Base-by-base conservation (phyloP, 2,113 vertebrate species). In the Synodontis membranacea region DNA sequence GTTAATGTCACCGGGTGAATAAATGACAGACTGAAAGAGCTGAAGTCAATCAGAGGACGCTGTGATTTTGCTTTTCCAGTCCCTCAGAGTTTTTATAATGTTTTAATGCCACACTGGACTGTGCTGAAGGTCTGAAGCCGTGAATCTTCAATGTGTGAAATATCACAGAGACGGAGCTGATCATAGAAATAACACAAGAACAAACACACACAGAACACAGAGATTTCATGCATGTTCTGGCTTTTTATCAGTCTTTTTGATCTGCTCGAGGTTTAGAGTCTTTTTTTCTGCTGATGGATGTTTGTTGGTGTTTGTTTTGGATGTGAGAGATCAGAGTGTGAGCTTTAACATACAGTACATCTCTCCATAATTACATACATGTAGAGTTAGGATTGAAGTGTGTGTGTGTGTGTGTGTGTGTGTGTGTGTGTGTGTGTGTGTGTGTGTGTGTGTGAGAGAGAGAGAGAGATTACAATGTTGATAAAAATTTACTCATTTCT, bases 321-420 rank as follows among this genome's bases (percentile, higher is more conserved):
- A n/a, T n/a, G n/a, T n/a, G n/a, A n/a, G n/a, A n/a, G n/a, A 62
- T 62, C 58, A 60, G 58, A 60, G 12, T 31, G 62, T 66, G 62
- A 66, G 62, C 31, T 31, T 66, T 34, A 66, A 19, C 14, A 5
- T 31, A 34, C 2, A 5, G n/a, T n/a, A n/a, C n/a, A n/a, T 25
- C 25, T 60, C 23, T 60, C 12, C 62, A 66, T 5, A n/a, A 9
- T n/a, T n/a, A 62, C 23, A 12, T 12, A n/a, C 60, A 64, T 11
- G 3, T 14, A n/a, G 11, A 11, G n/a, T n/a, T 31, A 31, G 60
- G 0, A n/a, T 2, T n/a, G 28, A 2, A 0, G 62, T 31, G 62
- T 64, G 62, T 64, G 28, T 64, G 28, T 66, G 62, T 66, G n/a
- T 66, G n/a, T 66, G 62, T 66, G 62, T 66, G 60, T 66, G 58